Evolutionary conservation across 2,113 vertebrate genomes (phyloP).

Genomic region (Laticauda laticaudata): DNA sequence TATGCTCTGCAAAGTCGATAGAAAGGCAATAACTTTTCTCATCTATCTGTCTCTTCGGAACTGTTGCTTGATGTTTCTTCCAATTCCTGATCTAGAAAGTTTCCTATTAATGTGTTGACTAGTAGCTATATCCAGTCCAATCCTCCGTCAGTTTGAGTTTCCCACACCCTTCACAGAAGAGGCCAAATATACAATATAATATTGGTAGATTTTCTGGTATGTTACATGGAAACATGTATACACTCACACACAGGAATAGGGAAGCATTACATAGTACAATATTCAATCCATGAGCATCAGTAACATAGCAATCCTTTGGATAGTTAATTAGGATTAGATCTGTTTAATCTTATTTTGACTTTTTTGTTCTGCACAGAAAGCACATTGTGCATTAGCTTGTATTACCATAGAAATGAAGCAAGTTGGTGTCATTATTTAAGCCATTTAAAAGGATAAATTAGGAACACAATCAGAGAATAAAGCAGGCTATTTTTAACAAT

Average conservation of each 20-base stretch:
- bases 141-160: background rate
- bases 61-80: too few relatives aligned
- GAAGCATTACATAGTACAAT: background rate
- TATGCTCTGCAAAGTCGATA: background rate
- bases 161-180: background rate
- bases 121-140: too few relatives aligned
- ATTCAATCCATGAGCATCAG: background rate
- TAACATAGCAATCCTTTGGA: background rate
- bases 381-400: background rate
- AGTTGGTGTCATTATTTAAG: background rate
- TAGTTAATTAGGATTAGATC: background rate
- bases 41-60: too few relatives aligned
- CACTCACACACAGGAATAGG: background rate
- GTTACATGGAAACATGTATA: background rate
- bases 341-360: background rate
- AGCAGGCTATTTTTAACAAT: background rate
- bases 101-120: too few relatives aligned
- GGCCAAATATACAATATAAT: background rate
- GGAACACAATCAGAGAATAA: background rate
- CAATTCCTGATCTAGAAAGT: too few relatives aligned
- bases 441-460: background rate
- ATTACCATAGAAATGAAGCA: background rate
- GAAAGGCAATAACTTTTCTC: background rate
- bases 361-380: background rate
- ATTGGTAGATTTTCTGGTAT: background rate